A percentile compares a stretch with the other conserved stretches of the same genome.
Evolutionary conservation across 1,140 invertebrate species (phyloP).

Genomic region (Manduca sexta): DNA sequence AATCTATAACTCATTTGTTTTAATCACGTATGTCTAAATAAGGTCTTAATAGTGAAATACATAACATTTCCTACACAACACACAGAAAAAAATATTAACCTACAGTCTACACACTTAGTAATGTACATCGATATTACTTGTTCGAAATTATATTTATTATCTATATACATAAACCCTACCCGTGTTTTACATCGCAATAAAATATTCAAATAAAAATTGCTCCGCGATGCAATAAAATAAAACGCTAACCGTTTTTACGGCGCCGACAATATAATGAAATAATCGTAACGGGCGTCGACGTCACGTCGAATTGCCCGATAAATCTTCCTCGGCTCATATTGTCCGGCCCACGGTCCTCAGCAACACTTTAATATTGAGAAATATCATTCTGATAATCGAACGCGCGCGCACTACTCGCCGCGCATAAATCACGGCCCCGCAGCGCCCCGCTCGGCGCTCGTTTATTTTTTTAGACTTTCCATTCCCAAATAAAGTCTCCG

Average conservation of each 20-base stretch:
- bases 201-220: conserved; percentile 70
- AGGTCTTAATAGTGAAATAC: too few species aligned
- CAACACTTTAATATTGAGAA: conserved; percentile 73
- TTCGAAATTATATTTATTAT: too few species aligned
- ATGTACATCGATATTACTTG: too few species aligned
- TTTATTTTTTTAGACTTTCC: conserved; percentile 72
- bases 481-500: conserved; percentile 71
- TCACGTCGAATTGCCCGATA: conserved; percentile 63
- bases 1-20: too few species aligned
- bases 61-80: too few species aligned
- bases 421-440: conserved; percentile 66
- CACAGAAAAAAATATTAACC: too few species aligned
- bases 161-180: not conserved
- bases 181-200: conserved; percentile 64
- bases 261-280: conserved; percentile 72
- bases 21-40: too few species aligned
- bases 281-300: conserved; percentile 66
- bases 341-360: conserved; percentile 68
- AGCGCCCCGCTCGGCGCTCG: conserved; percentile 36
- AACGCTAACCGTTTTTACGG: conserved; percentile 70
- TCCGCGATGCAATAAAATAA: conserved; percentile 62
- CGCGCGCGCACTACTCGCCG: conserved; percentile 47
- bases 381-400: conserved; percentile 71
- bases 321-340: conserved; percentile 70
- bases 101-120: too few species aligned